A percentile compares a stretch with the other conserved stretches of the same genome.
Evolutionary conservation across 2,797 vertebrate genomes (phyloP).

Genomic region (Philypnodon macrostomus): DNA sequence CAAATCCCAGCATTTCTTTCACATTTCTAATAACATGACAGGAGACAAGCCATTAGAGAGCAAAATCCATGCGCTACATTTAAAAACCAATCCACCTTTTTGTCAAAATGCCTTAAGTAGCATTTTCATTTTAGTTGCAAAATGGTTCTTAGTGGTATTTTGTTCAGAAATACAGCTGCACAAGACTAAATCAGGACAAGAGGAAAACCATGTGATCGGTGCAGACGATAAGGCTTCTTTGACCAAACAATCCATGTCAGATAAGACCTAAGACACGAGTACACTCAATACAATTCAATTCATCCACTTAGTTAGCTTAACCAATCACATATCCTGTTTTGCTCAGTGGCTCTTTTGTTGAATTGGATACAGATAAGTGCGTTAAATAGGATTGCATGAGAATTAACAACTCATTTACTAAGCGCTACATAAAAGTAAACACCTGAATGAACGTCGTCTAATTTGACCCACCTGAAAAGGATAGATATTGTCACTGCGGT

Average conservation of each 20-base stretch:
- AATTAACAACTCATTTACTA: slow-evolving; percentile 6
- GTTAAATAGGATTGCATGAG: slow-evolving; percentile 25
- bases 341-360: slow-evolving; percentile 44
- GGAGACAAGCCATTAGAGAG: background rate
- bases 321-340: slow-evolving; percentile 43
- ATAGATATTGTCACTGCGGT: slow-evolving; percentile 92
- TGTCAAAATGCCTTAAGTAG: background rate
- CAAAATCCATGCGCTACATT: background rate
- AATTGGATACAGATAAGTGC: slow-evolving; percentile 40
- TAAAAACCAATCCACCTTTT: background rate
- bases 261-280: slow-evolving; percentile 38
- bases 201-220: slow-evolving; percentile 62
- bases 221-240: slow-evolving; percentile 60
- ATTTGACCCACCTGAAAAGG: slow-evolving; percentile 90
- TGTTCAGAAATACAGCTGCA: slow-evolving; percentile 41
- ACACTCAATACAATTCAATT: slow-evolving; percentile 46
- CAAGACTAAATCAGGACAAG: slow-evolving; percentile 65
- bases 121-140: background rate
- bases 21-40: slow-evolving; percentile 12
- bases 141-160: no score
- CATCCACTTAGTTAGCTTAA: slow-evolving; percentile 28
- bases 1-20: background rate
- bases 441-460: no score
- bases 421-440: no score
- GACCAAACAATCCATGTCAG: slow-evolving; percentile 51